These are phyloP conservation scores for Geodia barretti DNA, from an alignment of 37 sponge, comb jelly and placozoan species.

Conservation along the genomic window DNA sequence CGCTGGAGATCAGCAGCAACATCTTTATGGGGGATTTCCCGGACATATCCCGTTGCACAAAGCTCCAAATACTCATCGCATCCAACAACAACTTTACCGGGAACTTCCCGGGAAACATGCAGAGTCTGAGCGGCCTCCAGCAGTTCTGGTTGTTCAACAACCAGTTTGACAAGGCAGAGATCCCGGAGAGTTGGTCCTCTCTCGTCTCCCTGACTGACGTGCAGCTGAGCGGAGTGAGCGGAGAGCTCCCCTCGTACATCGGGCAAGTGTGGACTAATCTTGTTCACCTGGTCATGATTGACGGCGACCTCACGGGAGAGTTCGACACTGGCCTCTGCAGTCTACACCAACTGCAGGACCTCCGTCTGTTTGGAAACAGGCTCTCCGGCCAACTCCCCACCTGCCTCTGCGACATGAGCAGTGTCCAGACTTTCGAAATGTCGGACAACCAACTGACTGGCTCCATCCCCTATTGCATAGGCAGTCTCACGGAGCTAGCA, in stretches of 20 bases:
- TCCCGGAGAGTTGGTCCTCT: slow-evolving; percentile 51
- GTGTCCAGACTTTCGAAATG: slow-evolving; percentile 41
- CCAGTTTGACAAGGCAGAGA: slow-evolving; percentile 21
- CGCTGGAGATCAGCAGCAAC: slow-evolving; percentile 46
- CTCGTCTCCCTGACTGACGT: slow-evolving; percentile 37
- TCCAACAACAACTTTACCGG: slow-evolving; percentile 71
- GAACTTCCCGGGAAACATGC: slow-evolving; percentile 44
- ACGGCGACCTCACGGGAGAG: slow-evolving; percentile 62
- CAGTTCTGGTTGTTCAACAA: slow-evolving; percentile 75
- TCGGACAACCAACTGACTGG: slow-evolving; percentile 74
- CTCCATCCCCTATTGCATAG: slow-evolving; percentile 60
- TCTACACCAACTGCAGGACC: slow-evolving; percentile 16
- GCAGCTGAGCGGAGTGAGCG: slow-evolving; percentile 46
- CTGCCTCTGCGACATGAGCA: slow-evolving; percentile 55
- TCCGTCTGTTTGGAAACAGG: slow-evolving; percentile 70
- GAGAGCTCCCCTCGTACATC: slow-evolving; percentile 58
- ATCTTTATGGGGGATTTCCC: slow-evolving; percentile 52
- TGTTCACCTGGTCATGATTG: slow-evolving; percentile 28
- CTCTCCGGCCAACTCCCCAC: slow-evolving; percentile 51
- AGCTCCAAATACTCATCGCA: slow-evolving; percentile 28
- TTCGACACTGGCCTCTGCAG: slow-evolving; percentile 62
- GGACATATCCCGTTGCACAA: background rate
- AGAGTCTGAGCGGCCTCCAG: slow-evolving; percentile 29
- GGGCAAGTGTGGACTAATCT: slow-evolving; percentile 62
- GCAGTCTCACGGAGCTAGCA: slow-evolving; percentile 18